Conservation (phyloP, 2,113 vertebrate species). For the Cariama cristata region DNA sequence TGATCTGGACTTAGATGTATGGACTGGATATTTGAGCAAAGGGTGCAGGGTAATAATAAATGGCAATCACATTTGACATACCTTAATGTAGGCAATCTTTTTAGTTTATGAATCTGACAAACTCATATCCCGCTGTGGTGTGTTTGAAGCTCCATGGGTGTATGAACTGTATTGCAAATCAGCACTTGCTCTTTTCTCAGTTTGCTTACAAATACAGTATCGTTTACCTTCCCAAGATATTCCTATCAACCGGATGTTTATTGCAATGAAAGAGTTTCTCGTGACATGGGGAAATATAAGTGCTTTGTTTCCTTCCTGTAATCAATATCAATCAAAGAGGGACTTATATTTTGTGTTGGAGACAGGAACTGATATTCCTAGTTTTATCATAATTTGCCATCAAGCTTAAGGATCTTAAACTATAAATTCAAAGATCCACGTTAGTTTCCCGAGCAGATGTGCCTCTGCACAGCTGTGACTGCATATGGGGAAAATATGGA, state of each 20-base stretch:
- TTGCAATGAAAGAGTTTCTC: not conserved
- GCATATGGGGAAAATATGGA: slow-evolving; percentile 35
- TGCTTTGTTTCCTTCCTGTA: slow-evolving; percentile 49
- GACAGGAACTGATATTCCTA: slow-evolving; percentile 8
- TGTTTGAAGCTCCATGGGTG: not conserved
- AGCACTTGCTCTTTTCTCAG: not conserved
- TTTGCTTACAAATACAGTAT: not conserved
- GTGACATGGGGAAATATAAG: not conserved
- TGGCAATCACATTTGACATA: not conserved
- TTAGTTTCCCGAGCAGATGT: slow-evolving; percentile 18
- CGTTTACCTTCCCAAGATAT: not conserved
- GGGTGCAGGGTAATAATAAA: not conserved
- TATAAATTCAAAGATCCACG: not conserved
- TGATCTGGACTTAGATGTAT: not conserved
- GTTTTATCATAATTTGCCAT: slow-evolving; percentile 37
- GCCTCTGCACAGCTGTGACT: slow-evolving; percentile 55
- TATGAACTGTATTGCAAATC: not conserved
- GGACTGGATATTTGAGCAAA: not conserved
- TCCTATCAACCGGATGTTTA: not conserved
- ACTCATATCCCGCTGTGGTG: not conserved
- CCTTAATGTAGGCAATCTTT: not conserved
- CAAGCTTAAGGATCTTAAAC: not conserved
- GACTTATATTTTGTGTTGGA: slow-evolving; percentile 10
- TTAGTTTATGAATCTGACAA: not conserved
- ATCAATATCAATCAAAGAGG: slow-evolving; percentile 10